phyloP scores from a whole-genome alignment of 2,113 vertebrate genomes.

The Istiophorus platypterus region DNA sequence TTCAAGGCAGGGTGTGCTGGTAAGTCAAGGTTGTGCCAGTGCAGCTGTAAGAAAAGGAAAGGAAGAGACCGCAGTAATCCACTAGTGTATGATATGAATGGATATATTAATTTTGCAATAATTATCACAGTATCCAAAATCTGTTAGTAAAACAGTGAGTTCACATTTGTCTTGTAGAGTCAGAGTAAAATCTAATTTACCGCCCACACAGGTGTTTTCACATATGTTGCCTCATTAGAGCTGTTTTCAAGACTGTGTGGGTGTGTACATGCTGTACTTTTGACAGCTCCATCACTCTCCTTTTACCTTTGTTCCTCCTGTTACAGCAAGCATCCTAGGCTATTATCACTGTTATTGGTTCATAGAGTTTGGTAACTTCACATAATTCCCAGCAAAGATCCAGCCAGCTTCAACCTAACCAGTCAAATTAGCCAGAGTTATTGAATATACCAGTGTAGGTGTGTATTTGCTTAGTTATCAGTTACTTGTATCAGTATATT shows the following conservation, averaged over 20 bases:
- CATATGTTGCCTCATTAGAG: neutral
- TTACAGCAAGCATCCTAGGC: neutral
- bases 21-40: neutral
- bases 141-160: neutral
- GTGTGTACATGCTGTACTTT: neutral
- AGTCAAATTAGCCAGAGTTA: neutral
- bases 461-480: neutral
- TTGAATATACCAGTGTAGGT: neutral
- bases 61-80: neutral
- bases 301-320: neutral
- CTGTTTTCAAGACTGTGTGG: neutral
- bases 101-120: neutral
- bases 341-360: neutral
- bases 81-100: too few relatives aligned
- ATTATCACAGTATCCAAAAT: neutral
- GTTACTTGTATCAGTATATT: neutral
- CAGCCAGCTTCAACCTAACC: neutral
- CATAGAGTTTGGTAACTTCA: neutral
- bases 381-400: neutral
- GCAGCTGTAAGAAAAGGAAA: too few relatives aligned
- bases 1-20: neutral
- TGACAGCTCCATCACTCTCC: neutral
- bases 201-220: neutral
- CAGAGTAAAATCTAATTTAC: neutral
- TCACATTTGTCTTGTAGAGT: neutral